Percentiles rank a stretch among this genome's conserved stretches.
phyloP scores from a whole-genome alignment of 2,888 invertebrate species.

The Dromius quadrimaculatus region DNA sequence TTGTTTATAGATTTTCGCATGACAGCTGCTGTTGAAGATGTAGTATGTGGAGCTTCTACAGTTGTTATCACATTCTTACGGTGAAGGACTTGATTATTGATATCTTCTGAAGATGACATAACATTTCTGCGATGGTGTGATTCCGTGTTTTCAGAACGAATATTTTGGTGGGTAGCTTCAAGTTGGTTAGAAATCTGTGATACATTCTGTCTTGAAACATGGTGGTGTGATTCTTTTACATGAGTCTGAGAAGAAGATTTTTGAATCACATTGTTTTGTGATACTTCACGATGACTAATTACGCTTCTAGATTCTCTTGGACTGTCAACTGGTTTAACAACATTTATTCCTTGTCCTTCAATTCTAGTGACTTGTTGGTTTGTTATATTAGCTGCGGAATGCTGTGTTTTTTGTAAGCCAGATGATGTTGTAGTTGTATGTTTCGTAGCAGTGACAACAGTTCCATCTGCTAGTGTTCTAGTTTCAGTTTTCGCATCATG shows the following conservation, averaged over 20 bases:
- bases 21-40: constrained; percentile 80
- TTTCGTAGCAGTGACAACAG: constrained; percentile 68
- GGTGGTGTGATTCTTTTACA: constrained; percentile 58
- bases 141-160: constrained; percentile 55
- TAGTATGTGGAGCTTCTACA: constrained; percentile 80
- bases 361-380: constrained; percentile 47
- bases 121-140: constrained; percentile 79
- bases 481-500: constrained; percentile 62
- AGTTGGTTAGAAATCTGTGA: constrained; percentile 46
- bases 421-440: constrained; percentile 66
- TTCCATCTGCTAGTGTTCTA: constrained; percentile 69
- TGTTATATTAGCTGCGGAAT: constrained; percentile 13
- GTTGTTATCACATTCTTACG: constrained; percentile 78
- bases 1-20: constrained; percentile 86
- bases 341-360: constrained; percentile 21
- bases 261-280: constrained; percentile 59
- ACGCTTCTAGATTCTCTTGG: too few relatives aligned
- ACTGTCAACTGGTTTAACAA: constrained; percentile 24
- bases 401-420: constrained; percentile 57
- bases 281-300: constrained; percentile 54
- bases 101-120: constrained; percentile 79
- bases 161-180: constrained; percentile 27
- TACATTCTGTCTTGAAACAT: constrained; percentile 48
- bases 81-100: constrained; percentile 82
- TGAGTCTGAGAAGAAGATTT: constrained; percentile 64